phyloP scores from a whole-genome alignment of 64 coral and sea anemone species.

The Stylophora pistillata region DNA sequence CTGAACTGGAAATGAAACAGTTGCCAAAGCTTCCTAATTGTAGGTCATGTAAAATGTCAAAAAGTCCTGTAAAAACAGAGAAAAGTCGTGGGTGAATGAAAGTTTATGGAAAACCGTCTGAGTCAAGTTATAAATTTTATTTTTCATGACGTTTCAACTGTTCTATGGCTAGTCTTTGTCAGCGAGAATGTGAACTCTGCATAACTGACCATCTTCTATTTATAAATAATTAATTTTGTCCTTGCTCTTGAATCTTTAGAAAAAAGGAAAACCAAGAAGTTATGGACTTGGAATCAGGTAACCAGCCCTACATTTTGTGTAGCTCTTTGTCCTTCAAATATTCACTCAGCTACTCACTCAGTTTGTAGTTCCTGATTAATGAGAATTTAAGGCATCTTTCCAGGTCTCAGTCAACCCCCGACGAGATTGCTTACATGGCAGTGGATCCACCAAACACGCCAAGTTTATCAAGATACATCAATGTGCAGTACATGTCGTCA shows the following conservation, averaged over 20 bases:
- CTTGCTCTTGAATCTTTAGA: not conserved
- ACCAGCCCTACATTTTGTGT: not conserved
- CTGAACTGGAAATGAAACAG: too few relatives aligned
- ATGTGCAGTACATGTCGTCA: constrained; percentile 85
- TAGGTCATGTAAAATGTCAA: too few relatives aligned
- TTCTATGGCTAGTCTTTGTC: too few relatives aligned
- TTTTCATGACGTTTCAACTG: too few relatives aligned
- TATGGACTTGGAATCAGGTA: constrained; percentile 17
- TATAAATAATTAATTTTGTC: not conserved
- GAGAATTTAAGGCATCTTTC: constrained; percentile 21
- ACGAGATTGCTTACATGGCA: constrained; percentile 89
- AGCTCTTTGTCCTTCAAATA: not conserved
- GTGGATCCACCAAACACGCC: constrained; percentile 92
- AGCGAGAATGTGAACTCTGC: too few relatives aligned
- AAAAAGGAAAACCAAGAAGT: constrained; percentile 33
- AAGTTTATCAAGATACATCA: constrained; percentile 83
- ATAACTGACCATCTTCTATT: not conserved
- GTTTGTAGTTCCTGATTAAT: not conserved
- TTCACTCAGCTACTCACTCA: not conserved
- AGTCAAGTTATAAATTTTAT: too few relatives aligned
- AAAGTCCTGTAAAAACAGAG: too few relatives aligned
- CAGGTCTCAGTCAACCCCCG: constrained; percentile 90
- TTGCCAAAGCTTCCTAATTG: too few relatives aligned
- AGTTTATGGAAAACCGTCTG: too few relatives aligned
- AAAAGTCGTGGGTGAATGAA: too few relatives aligned